Base-by-base conservation (phyloP, 2,113 vertebrate genomes). In the Halichoerus grypus region DNA sequence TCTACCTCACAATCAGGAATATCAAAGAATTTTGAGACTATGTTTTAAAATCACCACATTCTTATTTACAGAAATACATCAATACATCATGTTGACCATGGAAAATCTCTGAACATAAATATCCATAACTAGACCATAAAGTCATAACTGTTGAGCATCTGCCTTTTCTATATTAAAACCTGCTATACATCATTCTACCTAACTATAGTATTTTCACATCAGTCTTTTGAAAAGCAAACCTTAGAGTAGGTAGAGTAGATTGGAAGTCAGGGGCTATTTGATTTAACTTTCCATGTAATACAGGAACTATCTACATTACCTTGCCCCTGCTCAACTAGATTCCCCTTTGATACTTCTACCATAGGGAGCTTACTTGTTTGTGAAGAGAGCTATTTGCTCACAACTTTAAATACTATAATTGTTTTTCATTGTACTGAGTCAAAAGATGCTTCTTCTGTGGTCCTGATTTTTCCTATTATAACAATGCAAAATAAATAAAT, bases 401-500 rank as follows among this genome's bases (percentile, higher is more conserved):
- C 15, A 95, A 26, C 24, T 93, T 26, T 61, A 36, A 74, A 69
- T 74, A 33, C 33, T 67, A 12, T 53, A 4, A 28, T 67, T 63
- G 49, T 33, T 61, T 26, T 65, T 53, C 7, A 33, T 65, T 83
- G 39, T 59, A 90, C 2, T 51, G 69, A 94, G 18, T 63, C 21
- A 53, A 95, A 86, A 95, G 11, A 18, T 69, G 18, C 46, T 85
- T 72, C 72, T 87, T 79, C 55, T 92, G 71, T 84, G 59, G 36
- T 79, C 18, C 72, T 94, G 71, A 53, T 49, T 67, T 95, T 95
- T 92, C 57, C 71, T 51, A 21, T 79, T 51, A n/a, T 16, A 63
- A 1, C 16, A 91, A 71, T 63, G 11, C 4, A 65, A 36, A 84
- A 69, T 77, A 76, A 92, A 82, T 74, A 46, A 46, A 46, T 46